Evolutionary conservation across 2,888 invertebrate species (phyloP), one percentile per base, ranked within the genome.

Genomic region (Cristatella mucedo): DNA sequence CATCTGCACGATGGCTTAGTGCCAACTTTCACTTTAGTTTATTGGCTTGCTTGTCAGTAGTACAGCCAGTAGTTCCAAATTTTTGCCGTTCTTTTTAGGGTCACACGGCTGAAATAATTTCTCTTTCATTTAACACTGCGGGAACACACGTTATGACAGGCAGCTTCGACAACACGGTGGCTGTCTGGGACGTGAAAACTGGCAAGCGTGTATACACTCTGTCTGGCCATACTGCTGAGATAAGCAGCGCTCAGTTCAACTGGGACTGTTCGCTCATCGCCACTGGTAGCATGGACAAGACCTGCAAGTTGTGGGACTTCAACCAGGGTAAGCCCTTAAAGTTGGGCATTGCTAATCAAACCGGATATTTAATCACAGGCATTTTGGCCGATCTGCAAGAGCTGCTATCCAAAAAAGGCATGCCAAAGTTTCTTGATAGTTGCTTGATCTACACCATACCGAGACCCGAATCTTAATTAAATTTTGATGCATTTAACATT

Each of bases 161-260:
- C 4, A 82, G 82, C 2, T 82, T 82, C 59, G 82, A 82, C 56
- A 74, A 76, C 44, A 79, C 78, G 6, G 75, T 81, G 32, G 72
- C 74, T 16, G 61, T 82, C 48, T 82, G 81, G 80, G 82, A 82
- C 59, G 74, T 74, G 3, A 71, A 78, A 45, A 69, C 68, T 40
- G 61, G 63, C 32, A 53, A 56, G 63, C 63, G 52, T 47, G 57
- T 53, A 9, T 15, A 64, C 48, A 63, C 63, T 3, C 46, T 66
- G 41, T 59, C 64, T 33, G 66, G 66, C 15, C 66, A 66, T 46
- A 55, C 54, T 34, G 66, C 65, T 11, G 66, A 66, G 49, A 63
- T 66, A 46, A 63, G 63, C 44, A 61, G 59, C 47, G 63, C 63
- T 9, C 60, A 60, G 54, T 66, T 67, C 46, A 66, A 66, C 53